These are phyloP conservation scores for Nansenia antarctica DNA, from an alignment of 2,113 vertebrate species.

Conservation along the genomic window DNA sequence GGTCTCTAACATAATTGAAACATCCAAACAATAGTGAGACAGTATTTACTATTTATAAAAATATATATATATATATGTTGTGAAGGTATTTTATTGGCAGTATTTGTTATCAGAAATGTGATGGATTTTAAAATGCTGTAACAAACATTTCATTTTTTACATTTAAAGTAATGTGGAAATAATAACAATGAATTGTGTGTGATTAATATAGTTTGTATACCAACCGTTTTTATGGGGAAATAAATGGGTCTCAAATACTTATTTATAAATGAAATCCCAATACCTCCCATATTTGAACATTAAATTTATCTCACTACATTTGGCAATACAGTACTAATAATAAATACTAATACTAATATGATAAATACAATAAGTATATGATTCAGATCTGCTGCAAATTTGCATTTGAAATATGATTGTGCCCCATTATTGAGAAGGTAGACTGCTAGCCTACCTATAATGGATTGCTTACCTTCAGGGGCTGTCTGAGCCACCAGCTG, in stretches of 20 bases:
- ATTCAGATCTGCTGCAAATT: background rate
- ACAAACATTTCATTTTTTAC: no score
- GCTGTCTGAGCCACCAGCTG: constrained; percentile 78
- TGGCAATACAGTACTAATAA: background rate
- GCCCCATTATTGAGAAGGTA: constrained; percentile 21
- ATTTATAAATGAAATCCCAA: no score
- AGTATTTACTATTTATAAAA: background rate
- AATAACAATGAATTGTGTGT: no score
- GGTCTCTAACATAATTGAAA: background rate
- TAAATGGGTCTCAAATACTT: no score
- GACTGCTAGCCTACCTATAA: constrained; percentile 59
- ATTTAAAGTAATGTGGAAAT: no score
- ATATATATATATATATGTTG: background rate
- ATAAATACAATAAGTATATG: background rate
- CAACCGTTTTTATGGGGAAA: no score
- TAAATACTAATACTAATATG: background rate
- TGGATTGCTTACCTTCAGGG: constrained; percentile 68
- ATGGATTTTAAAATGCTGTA: no score
- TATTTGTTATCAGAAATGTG: no score
- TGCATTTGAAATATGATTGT: constrained; percentile 19
- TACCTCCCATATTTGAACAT: no score
- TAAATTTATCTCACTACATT: no score
- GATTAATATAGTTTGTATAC: no score
- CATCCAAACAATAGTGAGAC: background rate
- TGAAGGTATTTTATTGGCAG: no score